Conservation (phyloP, 2,888 invertebrate genomes). For the Boloria selene region DNA sequence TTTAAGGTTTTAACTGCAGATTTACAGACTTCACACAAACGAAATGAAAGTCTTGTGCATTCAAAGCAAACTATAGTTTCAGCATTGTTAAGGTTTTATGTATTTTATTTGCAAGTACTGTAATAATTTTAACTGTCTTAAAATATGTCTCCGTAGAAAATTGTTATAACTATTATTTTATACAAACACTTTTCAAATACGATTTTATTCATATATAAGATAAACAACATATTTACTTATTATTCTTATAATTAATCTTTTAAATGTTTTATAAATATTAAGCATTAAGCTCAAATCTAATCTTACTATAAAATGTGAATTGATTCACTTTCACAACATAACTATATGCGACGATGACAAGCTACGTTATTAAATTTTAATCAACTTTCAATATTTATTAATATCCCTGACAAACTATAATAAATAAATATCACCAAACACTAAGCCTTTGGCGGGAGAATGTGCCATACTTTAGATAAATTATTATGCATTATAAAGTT, state of each 20-base stretch:
- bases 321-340: constrained; percentile 11
- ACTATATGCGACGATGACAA: constrained; percentile 11
- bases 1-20: constrained; percentile 21
- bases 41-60: constrained; percentile 2
- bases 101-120: neutral
- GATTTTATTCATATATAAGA: too few relatives aligned
- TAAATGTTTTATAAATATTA: neutral
- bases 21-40: constrained; percentile 20
- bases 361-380: constrained; percentile 32
- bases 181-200: too few relatives aligned
- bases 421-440: constrained; percentile 9
- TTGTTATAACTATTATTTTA: too few relatives aligned
- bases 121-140: too few relatives aligned
- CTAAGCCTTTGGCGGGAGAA: neutral
- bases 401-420: constrained; percentile 13
- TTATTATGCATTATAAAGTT: neutral
- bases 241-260: neutral
- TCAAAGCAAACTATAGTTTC: neutral
- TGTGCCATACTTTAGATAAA: neutral
- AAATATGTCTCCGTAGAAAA: too few relatives aligned
- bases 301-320: constrained; percentile 1
- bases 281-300: neutral
- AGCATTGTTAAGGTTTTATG: neutral
- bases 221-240: too few relatives aligned
- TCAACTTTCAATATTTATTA: constrained; percentile 25